Percentiles rank a stretch among this genome's conserved stretches.
Conservation (phyloP, 2,888 invertebrate genomes). For the Celastrina argiolus region DNA sequence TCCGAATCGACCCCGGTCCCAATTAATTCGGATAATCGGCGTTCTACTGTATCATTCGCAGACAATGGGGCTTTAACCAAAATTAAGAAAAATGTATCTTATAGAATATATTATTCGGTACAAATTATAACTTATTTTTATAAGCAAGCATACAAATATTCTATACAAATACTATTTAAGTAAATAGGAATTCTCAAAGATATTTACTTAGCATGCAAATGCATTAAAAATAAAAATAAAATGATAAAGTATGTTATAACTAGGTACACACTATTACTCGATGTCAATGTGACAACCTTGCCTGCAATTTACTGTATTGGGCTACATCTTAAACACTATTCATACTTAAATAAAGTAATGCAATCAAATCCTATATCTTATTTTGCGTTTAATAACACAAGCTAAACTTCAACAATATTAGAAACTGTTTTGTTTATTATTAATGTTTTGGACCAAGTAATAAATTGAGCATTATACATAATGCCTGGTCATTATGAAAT, state of each 20-base stretch:
- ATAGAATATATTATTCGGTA: not conserved
- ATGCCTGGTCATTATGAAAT: too few relatives aligned
- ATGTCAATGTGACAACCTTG: not conserved
- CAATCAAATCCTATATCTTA: not conserved
- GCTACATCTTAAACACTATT: not conserved
- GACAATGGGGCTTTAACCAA: not conserved
- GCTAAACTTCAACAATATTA: not conserved
- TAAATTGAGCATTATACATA: too few relatives aligned
- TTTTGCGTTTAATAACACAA: not conserved
- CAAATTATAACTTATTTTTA: constrained; percentile 1
- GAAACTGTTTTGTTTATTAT: not conserved
- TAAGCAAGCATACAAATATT: constrained; percentile 19
- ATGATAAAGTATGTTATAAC: not conserved
- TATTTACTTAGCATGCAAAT: constrained; percentile 3
- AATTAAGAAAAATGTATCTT: not conserved
- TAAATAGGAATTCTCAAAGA: constrained; percentile 17
- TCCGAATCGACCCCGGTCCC: too few relatives aligned
- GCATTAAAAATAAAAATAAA: constrained; percentile 6
- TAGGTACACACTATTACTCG: not conserved
- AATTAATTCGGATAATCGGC: too few relatives aligned
- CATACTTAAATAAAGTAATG: not conserved
- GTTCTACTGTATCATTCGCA: too few relatives aligned
- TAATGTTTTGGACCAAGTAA: too few relatives aligned
- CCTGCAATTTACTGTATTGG: not conserved
- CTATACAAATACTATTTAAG: constrained; percentile 14